phyloP scores from a whole-genome alignment of 2,888 invertebrate species.

The Cordylochernes scorpioides region DNA sequence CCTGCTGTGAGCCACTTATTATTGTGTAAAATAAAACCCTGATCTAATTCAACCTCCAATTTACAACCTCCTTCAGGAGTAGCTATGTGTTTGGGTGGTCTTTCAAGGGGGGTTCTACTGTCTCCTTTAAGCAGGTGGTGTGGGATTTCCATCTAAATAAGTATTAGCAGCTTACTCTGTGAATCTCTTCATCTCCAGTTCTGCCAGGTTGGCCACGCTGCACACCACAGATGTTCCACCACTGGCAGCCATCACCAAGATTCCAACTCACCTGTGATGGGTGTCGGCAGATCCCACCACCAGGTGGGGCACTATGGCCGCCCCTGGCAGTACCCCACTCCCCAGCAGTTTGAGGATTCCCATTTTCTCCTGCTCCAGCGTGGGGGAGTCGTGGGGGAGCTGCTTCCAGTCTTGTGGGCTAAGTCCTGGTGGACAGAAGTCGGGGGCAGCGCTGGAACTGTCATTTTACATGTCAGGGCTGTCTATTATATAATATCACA shows the following conservation, averaged over 20 bases:
- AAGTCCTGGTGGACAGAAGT: conserved; percentile 45
- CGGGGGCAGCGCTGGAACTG: conserved; percentile 51
- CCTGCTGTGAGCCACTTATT: too few species aligned
- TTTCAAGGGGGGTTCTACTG: too few species aligned
- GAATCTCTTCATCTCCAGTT: conserved; percentile 50
- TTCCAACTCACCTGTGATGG: conserved; percentile 24
- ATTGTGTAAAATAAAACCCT: too few species aligned
- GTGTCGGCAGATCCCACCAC: conserved; percentile 68
- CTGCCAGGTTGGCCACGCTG: conserved; percentile 61
- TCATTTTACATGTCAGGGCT: too few species aligned
- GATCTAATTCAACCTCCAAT: too few species aligned
- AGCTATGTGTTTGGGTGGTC: too few species aligned
- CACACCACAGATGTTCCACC: conserved; percentile 23
- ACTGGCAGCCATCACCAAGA: background rate
- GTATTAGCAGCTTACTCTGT: conserved; percentile 19
- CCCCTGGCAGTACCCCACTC: conserved; percentile 43
- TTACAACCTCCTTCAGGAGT: too few species aligned
- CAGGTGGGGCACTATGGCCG: conserved; percentile 43
- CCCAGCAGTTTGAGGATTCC: conserved; percentile 55
- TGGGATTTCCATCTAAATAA: too few species aligned
- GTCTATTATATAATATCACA: too few species aligned
- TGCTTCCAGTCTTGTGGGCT: too few species aligned
- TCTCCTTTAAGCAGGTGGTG: too few species aligned
- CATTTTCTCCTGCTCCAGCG: conserved; percentile 50
- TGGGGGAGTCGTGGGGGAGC: too few species aligned